Conservation (phyloP, 2,113 vertebrate species). For the Peromyscus californicus region DNA sequence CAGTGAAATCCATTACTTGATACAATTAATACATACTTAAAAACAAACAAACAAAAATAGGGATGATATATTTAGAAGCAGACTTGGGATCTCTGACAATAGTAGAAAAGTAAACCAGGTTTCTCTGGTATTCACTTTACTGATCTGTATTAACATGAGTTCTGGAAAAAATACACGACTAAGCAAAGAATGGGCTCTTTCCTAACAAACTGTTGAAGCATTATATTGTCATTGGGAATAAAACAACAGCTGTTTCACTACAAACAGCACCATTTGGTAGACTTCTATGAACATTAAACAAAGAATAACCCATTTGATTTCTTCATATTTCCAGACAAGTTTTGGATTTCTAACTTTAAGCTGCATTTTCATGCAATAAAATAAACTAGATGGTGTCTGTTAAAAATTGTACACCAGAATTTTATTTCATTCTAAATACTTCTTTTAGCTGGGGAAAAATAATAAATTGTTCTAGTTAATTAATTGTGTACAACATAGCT, state of each 20-base stretch:
- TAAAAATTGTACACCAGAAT: neutral
- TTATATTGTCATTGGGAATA: slow-evolving; percentile 73
- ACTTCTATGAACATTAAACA: slow-evolving; percentile 80
- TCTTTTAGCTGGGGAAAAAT: neutral
- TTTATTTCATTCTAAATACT: slow-evolving; percentile 10
- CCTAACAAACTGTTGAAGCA: slow-evolving; percentile 70
- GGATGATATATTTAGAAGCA: neutral
- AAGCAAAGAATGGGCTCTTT: slow-evolving; percentile 50
- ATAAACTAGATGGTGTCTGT: neutral
- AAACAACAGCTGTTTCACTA: slow-evolving; percentile 78
- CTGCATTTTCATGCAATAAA: slow-evolving; percentile 35
- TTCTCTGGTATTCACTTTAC: slow-evolving; percentile 5
- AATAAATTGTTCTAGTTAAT: neutral
- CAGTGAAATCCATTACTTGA: neutral
- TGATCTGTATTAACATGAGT: neutral
- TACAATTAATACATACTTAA: neutral
- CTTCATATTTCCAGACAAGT: slow-evolving; percentile 64
- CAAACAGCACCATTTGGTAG: slow-evolving; percentile 78
- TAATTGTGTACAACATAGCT: neutral
- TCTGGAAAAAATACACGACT: slow-evolving; percentile 42
- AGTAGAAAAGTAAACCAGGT: neutral
- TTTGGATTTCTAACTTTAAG: slow-evolving; percentile 41
- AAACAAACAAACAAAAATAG: neutral
- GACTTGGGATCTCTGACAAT: neutral
- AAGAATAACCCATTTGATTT: slow-evolving; percentile 73